phyloP scores from a whole-genome alignment of 1,140 invertebrate species.

The Drosophila insularis region DNA sequence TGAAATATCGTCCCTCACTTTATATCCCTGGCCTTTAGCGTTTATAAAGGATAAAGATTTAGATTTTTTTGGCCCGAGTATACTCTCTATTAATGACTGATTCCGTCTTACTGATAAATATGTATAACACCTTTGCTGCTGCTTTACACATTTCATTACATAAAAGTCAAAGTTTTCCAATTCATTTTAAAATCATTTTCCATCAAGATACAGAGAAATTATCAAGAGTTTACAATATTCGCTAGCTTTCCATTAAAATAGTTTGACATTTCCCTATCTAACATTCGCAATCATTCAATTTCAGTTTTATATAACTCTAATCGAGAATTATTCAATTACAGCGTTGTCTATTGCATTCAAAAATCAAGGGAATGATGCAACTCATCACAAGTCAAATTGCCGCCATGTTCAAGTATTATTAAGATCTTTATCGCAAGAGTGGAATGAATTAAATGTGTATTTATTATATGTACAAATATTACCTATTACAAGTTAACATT shows the following conservation, averaged over 20 bases:
- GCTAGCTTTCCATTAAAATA: background rate
- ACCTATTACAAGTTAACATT: conserved; percentile 40
- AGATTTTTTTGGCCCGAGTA: no score
- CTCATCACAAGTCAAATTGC: background rate
- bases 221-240: background rate
- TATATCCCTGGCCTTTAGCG: no score
- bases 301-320: background rate
- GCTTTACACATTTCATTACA: no score
- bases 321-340: background rate
- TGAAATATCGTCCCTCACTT: no score
- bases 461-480: conserved; percentile 1
- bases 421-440: conserved; percentile 8
- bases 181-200: background rate
- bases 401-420: conserved; percentile 27
- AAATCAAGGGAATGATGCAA: background rate
- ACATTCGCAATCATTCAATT: background rate
- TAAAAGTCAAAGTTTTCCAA: no score
- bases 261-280: background rate
- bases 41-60: no score
- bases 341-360: background rate
- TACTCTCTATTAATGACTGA: no score
- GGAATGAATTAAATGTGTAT: conserved; percentile 5
- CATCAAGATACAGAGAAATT: background rate
- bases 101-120: no score
- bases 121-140: no score